Evolutionary conservation across 1,140 invertebrate genomes (phyloP), one percentile per base, ranked within the genome.

Genomic region (Chymomyza costata): DNA sequence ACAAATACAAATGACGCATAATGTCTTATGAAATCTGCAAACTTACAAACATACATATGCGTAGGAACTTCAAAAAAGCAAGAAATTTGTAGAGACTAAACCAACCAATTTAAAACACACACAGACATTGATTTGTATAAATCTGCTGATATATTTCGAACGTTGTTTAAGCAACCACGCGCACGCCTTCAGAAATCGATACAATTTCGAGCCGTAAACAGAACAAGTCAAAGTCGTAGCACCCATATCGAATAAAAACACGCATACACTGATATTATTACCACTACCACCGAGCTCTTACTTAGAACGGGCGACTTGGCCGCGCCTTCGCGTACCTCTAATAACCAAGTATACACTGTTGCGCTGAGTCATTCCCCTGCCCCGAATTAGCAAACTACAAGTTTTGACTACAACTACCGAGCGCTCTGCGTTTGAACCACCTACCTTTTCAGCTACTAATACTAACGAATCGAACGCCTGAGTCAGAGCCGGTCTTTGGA

Each of bases 141-240:
- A 55, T 51, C 17, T 45, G 50, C 19, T 50, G 32, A 64, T 71
- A 66, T 56, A 51, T 69, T 64, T 52, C 50, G 54, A 49, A 21
- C 56, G 55, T 34, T 64, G 56, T 49, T 64, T 32, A 64, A 43
- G 8, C 49, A 64, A 47, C 47, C 48, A 48, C 60, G 65, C 65
- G 47, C 64, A 74, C 59, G 69, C 69, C 64, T 74, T 68, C 48
- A 53, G 51, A 74, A 76, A 69, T 76, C 55, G 38, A 74, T 74
- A 76, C 48, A 48, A 45, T 63, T 65, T 55, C 57, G 38, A 60
- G 57, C 55, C 51, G n/a, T n/a, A n/a, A n/a, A n/a, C n/a, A n/a
- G n/a, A n/a, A n/a, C n/a, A n/a, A n/a, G n/a, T n/a, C 41, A 39
- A 59, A 65, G 48, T 63, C 38, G 17, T 53, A 76, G 53, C 19